Evolutionary conservation across 2,113 vertebrate species (phyloP).

Genomic region (Phrynocephalus versicolor): DNA sequence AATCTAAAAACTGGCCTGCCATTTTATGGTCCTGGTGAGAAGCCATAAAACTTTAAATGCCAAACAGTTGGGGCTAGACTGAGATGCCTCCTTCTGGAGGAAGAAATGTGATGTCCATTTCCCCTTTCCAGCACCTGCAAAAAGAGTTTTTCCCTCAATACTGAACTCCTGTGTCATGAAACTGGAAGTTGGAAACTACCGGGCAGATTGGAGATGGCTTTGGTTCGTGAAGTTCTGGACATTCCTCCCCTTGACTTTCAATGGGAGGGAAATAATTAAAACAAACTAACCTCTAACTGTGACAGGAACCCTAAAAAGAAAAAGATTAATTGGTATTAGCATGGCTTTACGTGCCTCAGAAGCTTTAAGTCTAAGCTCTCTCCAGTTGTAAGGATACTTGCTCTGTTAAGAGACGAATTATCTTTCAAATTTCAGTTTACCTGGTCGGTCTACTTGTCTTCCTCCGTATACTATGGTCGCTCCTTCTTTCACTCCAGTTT

Average conservation of each 20-base stretch:
- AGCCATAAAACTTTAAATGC: not conserved
- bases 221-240: not conserved
- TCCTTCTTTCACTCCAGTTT: slow-evolving; percentile 81
- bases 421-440: slow-evolving; percentile 59
- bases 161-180: too few relatives aligned
- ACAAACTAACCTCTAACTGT: not conserved
- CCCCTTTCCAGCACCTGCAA: too few relatives aligned
- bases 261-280: too few relatives aligned
- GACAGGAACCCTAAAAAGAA: not conserved
- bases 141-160: too few relatives aligned
- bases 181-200: not conserved
- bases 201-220: not conserved
- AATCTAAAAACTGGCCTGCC: too few relatives aligned
- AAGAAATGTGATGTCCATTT: not conserved
- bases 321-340: not conserved
- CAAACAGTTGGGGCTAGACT: not conserved
- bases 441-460: slow-evolving; percentile 76
- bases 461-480: slow-evolving; percentile 82
- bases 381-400: not conserved
- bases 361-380: not conserved
- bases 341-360: not conserved
- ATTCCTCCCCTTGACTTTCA: not conserved
- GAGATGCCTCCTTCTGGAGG: not conserved
- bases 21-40: too few relatives aligned
- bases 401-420: not conserved